phyloP scores from a whole-genome alignment of 2,113 vertebrate species.

The Lycocorax pyrrhopterus region DNA sequence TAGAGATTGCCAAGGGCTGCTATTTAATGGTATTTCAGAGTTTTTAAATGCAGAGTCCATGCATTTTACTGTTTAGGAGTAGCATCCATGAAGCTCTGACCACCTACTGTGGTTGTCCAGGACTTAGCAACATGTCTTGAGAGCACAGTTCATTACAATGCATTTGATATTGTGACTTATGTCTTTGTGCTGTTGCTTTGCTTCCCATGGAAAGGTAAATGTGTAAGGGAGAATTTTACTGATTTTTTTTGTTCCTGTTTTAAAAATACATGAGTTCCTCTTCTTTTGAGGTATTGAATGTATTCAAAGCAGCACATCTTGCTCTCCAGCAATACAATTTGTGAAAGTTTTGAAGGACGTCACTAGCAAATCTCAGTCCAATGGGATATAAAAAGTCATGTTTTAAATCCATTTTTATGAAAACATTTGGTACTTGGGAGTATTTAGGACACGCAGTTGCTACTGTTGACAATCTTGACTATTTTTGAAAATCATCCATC shows the following conservation, averaged over 20 bases:
- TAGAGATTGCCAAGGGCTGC: background rate
- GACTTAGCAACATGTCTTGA: background rate
- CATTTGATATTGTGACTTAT: background rate
- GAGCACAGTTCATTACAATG: background rate
- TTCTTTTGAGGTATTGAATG: background rate
- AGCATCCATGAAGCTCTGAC: background rate
- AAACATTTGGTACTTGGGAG: background rate
- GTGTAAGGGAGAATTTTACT: background rate
- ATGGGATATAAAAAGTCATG: background rate
- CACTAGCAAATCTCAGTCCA: background rate
- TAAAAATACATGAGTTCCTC: background rate
- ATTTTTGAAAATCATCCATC: conserved; percentile 7
- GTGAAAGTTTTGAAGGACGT: background rate
- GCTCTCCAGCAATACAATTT: background rate
- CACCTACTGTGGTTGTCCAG: background rate
- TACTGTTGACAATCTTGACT: background rate
- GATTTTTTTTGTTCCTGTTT: background rate
- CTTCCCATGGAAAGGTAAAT: background rate
- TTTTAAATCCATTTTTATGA: background rate
- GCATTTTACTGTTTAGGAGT: background rate
- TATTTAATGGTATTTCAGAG: background rate
- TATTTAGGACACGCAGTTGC: background rate
- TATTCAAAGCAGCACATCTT: background rate
- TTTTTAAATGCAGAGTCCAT: background rate
- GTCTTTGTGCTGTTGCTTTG: background rate